phyloP scores from a whole-genome alignment of 2,888 invertebrate species.

The Asteroscopus sphinx region DNA sequence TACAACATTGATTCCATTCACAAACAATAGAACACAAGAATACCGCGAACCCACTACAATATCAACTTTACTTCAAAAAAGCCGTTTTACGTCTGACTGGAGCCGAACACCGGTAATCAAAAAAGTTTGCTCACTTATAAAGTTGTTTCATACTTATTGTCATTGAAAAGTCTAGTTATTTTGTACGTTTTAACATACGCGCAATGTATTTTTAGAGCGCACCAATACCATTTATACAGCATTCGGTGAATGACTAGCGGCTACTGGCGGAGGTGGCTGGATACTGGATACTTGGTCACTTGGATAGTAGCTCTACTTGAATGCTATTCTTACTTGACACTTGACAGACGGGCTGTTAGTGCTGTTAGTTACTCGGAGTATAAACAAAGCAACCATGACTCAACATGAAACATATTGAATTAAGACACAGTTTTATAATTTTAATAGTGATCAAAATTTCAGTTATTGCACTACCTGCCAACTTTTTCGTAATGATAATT shows the following conservation, averaged over 20 bases:
- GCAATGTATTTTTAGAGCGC: slow-evolving; percentile 72
- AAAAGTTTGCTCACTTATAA: slow-evolving; percentile 39
- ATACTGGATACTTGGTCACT: no score
- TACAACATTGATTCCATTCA: slow-evolving; percentile 77
- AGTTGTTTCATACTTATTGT: slow-evolving; percentile 60
- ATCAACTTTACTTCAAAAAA: slow-evolving; percentile 49
- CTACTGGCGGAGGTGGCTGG: slow-evolving; percentile 53
- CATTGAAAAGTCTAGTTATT: slow-evolving; percentile 69
- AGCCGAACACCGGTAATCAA: slow-evolving; percentile 3
- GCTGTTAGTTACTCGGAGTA: slow-evolving; percentile 39
- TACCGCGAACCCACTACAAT: slow-evolving; percentile 71
- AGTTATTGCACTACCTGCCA: neutral
- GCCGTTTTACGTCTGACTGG: slow-evolving; percentile 7
- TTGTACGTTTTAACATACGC: slow-evolving; percentile 66
- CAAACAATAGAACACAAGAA: slow-evolving; percentile 79
- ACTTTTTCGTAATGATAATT: neutral
- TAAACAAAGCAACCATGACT: slow-evolving; percentile 30
- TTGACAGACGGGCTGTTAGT: slow-evolving; percentile 47
- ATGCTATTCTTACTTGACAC: no score
- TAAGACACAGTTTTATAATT: neutral
- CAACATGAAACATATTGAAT: neutral
- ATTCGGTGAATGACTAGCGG: slow-evolving; percentile 73
- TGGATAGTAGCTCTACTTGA: slow-evolving; percentile 63
- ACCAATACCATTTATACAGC: slow-evolving; percentile 59
- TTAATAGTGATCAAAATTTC: neutral